Evolutionary conservation across 2,113 vertebrate genomes (phyloP).

Genomic region (Eretmodus cyanostictus): DNA sequence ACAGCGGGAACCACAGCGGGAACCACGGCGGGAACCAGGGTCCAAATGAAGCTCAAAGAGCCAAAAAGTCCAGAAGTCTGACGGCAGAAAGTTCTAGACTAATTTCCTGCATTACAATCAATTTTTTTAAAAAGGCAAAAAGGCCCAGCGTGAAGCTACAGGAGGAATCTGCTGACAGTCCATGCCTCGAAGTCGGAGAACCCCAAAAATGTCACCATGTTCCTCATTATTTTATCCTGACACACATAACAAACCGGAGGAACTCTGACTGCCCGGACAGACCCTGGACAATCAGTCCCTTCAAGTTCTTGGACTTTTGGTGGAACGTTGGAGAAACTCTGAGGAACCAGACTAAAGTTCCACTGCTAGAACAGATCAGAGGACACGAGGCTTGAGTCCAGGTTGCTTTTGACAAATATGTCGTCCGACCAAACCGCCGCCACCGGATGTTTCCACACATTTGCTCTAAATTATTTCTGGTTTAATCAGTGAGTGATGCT

Average conservation of each 20-base stretch:
- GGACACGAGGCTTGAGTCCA: not conserved
- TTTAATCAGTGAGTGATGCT: not conserved
- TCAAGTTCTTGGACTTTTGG: not conserved
- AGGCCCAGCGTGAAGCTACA: not conserved
- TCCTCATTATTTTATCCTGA: not conserved
- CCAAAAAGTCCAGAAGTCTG: not conserved
- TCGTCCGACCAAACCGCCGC: accelerated
- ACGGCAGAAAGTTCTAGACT: not conserved
- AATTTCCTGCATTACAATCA: not conserved
- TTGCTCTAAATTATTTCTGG: not conserved
- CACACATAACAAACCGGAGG: not conserved
- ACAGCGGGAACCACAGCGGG: too few species aligned
- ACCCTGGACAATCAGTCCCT: not conserved
- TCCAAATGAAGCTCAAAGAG: not conserved
- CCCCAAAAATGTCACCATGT: not conserved
- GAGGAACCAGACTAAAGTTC: not conserved
- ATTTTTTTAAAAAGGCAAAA: not conserved
- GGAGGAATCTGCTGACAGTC: not conserved
- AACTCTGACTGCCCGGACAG: too few species aligned
- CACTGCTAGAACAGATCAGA: not conserved
- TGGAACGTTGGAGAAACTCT: not conserved
- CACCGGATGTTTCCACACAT: not conserved
- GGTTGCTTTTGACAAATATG: not conserved
- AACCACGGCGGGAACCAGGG: accelerated
- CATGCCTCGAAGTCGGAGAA: not conserved